Evolutionary conservation across 2,113 vertebrate genomes (phyloP), one percentile per base, ranked within the genome.

Genomic region (Ptychochromis oligacanthus): DNA sequence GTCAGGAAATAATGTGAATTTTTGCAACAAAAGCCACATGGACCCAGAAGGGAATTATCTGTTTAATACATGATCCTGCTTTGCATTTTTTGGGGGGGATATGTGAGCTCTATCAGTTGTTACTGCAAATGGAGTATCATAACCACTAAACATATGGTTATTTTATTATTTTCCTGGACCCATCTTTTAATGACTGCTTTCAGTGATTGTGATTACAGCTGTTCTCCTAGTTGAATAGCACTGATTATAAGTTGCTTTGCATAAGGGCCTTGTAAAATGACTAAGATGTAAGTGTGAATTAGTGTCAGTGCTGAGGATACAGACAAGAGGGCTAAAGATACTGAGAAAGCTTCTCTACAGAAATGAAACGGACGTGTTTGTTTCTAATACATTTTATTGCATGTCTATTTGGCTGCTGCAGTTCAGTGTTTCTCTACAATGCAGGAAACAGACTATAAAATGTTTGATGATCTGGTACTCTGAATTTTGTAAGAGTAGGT

Each of bases 281-380:
- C 65, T 70, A 67, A 79, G 55, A 85, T 77, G 57, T 88, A 81
- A 89, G 88, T 87, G 81, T 83, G 59, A 87, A 89, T 88, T 81
- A 83, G 54, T 24, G 26, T 87, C 81, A 80, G 58, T 1, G 22
- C 24, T 28, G 28, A 85, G 67, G 75, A 87, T 54, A 61, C 20
- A 58, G 60, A 80, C 55, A 64, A 79, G 74, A 75, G 43, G 56
- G 3, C 60, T 76, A 76, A 61, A 79, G 84, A 59, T 59, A 17
- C 64, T 10, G 31, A 82, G 40, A 61, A 26, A 31, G 31, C 64
- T 40, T 7, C 38, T 82, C 43, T 59, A 24, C 13, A 9, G 28
- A 79, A 86, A 84, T 17, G n/a, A 18, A 91, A 85, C 77, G 70
- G 80, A 80, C 82, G 61, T 31, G 13, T 17, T 80, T 84, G 20